Evolutionary conservation across 1,140 invertebrate species (phyloP).

Genomic region (Aphaenogaster floridana): DNA sequence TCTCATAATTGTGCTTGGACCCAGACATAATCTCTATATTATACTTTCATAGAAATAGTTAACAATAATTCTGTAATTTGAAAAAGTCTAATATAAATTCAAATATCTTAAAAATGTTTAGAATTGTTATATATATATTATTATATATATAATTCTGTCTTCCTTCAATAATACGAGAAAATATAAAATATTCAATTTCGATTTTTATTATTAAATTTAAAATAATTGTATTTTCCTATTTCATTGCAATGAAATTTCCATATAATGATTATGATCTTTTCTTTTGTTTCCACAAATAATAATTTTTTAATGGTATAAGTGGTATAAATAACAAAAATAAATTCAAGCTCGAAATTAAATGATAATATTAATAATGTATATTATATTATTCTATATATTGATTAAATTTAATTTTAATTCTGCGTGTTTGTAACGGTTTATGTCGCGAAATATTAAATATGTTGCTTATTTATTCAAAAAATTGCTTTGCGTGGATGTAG

Average conservation of each 20-base stretch:
- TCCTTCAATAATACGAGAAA: neutral
- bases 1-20: neutral
- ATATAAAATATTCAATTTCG: neutral
- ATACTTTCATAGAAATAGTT: neutral
- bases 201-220: neutral
- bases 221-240: neutral
- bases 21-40: neutral
- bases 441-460: neutral
- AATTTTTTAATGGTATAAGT: neutral
- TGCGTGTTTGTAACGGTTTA: neutral
- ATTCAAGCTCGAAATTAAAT: neutral
- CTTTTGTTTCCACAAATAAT: neutral
- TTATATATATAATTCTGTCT: neutral
- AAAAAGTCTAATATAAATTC: neutral
- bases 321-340: neutral
- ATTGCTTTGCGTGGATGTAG: neutral
- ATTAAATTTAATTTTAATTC: constrained; percentile 21
- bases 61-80: neutral
- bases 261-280: neutral
- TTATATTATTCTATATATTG: neutral
- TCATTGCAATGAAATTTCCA: neutral
- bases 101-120: neutral
- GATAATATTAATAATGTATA: neutral
- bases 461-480: neutral
- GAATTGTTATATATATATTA: neutral